Evolutionary conservation across 2,888 invertebrate species (phyloP).

Genomic region (Cyclophora albipunctata): DNA sequence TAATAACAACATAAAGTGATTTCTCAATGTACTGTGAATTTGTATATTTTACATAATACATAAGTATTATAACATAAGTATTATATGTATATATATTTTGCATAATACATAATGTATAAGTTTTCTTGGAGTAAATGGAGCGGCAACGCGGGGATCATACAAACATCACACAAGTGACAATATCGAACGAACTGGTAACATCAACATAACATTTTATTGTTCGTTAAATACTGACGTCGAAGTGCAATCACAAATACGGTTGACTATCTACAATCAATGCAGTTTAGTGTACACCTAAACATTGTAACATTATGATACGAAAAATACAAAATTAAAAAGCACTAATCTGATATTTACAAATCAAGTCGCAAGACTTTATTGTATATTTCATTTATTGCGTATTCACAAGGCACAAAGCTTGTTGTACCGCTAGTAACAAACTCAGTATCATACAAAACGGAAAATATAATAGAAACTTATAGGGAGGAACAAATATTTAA

Average conservation of each 20-base stretch:
- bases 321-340: neutral
- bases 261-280: no score
- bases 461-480: neutral
- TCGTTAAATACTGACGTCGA: neutral
- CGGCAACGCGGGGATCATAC: no score
- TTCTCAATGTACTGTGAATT: no score
- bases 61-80: no score
- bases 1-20: slow-evolving; percentile 10
- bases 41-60: no score
- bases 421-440: neutral
- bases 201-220: neutral
- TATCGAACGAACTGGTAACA: neutral
- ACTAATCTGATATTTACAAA: neutral
- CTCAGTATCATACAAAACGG: neutral
- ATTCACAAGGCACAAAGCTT: neutral
- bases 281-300: neutral
- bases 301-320: neutral
- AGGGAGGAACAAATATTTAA: slow-evolving; percentile 13
- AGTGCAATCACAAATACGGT: neutral
- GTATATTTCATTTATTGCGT: no score
- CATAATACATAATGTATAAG: no score
- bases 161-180: no score
- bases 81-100: no score
- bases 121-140: no score
- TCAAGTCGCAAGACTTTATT: no score